Evolutionary conservation across 2,888 invertebrate species (phyloP).

Genomic region (Lapara coniferarum): DNA sequence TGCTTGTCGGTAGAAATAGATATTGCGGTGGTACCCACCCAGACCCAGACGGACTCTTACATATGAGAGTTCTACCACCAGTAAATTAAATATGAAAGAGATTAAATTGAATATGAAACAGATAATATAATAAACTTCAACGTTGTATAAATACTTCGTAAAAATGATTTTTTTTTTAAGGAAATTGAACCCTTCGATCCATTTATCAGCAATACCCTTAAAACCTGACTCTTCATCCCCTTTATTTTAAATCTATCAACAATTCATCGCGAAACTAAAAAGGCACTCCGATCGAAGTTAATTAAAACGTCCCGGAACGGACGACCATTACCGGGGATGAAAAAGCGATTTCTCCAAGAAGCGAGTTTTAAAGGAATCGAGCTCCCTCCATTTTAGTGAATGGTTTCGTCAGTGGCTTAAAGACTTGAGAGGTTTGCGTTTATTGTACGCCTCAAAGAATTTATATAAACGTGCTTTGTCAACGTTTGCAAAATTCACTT

Average conservation of each 20-base stretch:
- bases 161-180: background rate
- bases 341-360: conserved; percentile 78
- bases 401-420: conserved; percentile 60
- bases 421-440: conserved; percentile 63
- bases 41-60: too few relatives aligned
- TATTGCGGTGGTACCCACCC: too few relatives aligned
- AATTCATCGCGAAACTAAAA: conserved; percentile 71
- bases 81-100: too few relatives aligned
- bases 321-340: conserved; percentile 76
- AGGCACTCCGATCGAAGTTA: conserved; percentile 67
- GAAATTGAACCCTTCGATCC: background rate
- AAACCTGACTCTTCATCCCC: background rate
- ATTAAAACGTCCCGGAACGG: conserved; percentile 78
- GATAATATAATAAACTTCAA: too few relatives aligned
- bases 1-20: too few relatives aligned
- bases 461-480: conserved; percentile 52
- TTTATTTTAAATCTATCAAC: conserved; percentile 50
- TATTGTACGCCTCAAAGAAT: conserved; percentile 60
- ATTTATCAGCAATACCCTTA: background rate
- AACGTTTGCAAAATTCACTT: conserved; percentile 17
- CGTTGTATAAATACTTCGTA: too few relatives aligned
- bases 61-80: too few relatives aligned
- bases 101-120: too few relatives aligned
- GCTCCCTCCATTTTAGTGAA: conserved; percentile 65
- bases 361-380: conserved; percentile 75